These are phyloP conservation scores for mouse (Mus musculus) DNA, from an alignment of 2,113 vertebrate genomes.

Conservation along the genomic window DNA sequence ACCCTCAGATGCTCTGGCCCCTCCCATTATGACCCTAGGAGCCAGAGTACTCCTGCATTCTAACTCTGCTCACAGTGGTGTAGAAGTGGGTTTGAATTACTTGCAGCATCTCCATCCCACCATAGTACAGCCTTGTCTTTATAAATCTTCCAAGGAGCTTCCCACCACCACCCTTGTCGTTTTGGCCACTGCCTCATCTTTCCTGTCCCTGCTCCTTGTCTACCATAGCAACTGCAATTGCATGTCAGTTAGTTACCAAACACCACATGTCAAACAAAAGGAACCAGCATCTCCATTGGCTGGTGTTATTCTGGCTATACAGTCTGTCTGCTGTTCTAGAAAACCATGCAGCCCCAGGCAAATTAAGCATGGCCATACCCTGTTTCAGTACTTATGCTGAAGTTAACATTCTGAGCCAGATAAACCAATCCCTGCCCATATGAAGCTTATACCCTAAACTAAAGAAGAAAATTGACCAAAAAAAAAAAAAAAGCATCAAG, in stretches of 20 bases:
- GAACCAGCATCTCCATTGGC: neutral
- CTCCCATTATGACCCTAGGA: neutral
- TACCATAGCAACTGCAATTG: neutral
- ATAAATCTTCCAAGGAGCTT: neutral
- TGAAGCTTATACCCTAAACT: neutral
- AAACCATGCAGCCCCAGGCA: neutral
- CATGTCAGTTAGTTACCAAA: neutral
- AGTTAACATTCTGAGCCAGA: neutral
- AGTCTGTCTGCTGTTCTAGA: neutral
- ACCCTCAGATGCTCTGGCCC: neutral
- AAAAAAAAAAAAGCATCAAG: neutral
- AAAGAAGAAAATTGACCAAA: neutral
- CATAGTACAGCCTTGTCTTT: neutral
- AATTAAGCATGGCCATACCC: neutral
- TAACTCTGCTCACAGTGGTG: neutral
- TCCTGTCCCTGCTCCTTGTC: neutral
- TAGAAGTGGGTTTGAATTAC: neutral
- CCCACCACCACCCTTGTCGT: accelerated
- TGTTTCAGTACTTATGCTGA: neutral
- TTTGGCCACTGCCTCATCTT: neutral
- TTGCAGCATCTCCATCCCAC: neutral
- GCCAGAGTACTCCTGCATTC: neutral
- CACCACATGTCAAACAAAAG: neutral
- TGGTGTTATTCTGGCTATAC: neutral
- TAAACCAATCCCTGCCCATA: neutral